Evolutionary conservation across 1,140 invertebrate genomes (phyloP), one percentile per base, ranked within the genome.

Genomic region (Lysiphlebus fabarum): DNA sequence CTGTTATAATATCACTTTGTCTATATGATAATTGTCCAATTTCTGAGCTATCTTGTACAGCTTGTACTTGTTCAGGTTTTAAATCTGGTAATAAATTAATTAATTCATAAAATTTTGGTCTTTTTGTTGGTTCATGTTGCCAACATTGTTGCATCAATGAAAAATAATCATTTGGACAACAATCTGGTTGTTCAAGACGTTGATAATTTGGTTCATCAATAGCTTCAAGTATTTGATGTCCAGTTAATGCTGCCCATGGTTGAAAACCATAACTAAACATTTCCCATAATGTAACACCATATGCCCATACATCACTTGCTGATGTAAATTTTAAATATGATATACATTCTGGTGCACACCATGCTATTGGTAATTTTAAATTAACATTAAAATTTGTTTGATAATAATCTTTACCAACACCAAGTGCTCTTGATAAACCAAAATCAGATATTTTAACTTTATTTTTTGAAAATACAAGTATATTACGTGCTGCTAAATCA

Each of bases 371-470:
- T 59, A 99, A 80, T 81, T 98, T 98, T 17, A 99, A 83, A 82
- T 96, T 97, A 7, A 97, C 93, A 78, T 95, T 98, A 73, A 98
- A 98, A 80, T 99, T 98, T 2, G 94, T 97, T 79, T 98, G 94
- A 74, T 99, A 99, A 75, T 99, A 99, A 79, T 99, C 96, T 78
- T 98, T 98, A 7, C 95, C 96, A 51, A 96, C 92, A 7, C 96
- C 95, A n/a, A 99, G 76, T 1, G 95, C 94, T 55, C 96, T 82
- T 0, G 95, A 98, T 36, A 99, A 75, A 5, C 96, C 96, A 77
- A 99, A 98, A 77, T 99, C 96, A 7, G 95, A 98, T 41, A 99
- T 98, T 82, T 99, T 99, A 0, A 99, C 94, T 81, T 92, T 94
- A 70, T 94, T 91, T 75, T 96, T 96, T 48, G 90, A 92, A 76